These are phyloP conservation scores for Anagyrus pseudococci DNA, from an alignment of 2,888 invertebrate species.

Conservation along the genomic window DNA sequence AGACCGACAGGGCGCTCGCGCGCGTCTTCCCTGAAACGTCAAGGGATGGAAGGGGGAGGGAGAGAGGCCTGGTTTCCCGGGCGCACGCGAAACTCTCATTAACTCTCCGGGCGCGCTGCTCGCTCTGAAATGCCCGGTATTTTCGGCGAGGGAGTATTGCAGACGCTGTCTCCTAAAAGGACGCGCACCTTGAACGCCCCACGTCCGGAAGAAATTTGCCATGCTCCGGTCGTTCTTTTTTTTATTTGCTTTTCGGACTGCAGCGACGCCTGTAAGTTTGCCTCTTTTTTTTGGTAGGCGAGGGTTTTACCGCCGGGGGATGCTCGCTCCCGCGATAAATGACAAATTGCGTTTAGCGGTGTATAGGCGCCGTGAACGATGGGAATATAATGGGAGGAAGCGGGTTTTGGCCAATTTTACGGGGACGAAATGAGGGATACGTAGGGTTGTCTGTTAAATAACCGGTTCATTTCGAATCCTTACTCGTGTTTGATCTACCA, in stretches of 20 bases:
- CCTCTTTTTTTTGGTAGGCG: no score
- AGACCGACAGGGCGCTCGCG: slow-evolving; percentile 36
- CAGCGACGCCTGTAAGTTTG: no score
- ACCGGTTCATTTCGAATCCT: no score
- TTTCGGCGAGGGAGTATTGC: slow-evolving; percentile 19
- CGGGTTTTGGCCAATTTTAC: no score
- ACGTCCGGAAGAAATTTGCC: not conserved
- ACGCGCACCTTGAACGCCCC: not conserved
- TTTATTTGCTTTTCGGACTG: slow-evolving; percentile 13
- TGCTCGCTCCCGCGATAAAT: no score
- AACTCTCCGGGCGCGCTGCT: slow-evolving; percentile 44
- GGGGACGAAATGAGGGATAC: no score
- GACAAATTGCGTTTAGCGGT: no score
- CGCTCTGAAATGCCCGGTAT: slow-evolving; percentile 6
- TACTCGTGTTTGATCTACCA: no score
- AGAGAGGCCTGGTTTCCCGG: slow-evolving; percentile 48
- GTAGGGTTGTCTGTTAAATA: no score
- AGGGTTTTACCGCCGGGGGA: no score
- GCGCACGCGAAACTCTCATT: slow-evolving; percentile 56
- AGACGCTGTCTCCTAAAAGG: not conserved
- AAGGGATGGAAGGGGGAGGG: slow-evolving; percentile 39
- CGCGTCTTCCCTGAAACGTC: slow-evolving; percentile 19
- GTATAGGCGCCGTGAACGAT: no score
- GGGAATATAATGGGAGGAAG: no score
- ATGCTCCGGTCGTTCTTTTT: not conserved